These are phyloP conservation scores for Diabrotica virgifera DNA, from an alignment of 1,140 invertebrate genomes.

Conservation along the genomic window DNA sequence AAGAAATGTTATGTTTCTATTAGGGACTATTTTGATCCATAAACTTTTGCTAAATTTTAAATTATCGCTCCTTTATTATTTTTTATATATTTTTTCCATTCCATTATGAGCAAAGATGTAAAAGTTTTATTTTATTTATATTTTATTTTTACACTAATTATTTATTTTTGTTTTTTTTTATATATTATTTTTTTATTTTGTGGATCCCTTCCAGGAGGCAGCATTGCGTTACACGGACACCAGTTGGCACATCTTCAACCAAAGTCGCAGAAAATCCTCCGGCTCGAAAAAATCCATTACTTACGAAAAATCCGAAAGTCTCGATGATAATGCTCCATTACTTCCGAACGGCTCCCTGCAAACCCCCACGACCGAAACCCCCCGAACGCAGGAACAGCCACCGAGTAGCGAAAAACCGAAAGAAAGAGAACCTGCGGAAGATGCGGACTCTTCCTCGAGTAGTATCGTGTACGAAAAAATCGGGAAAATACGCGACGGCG, in stretches of 20 bases:
- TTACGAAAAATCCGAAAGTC: conserved; percentile 10
- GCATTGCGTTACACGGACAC: conserved; percentile 57
- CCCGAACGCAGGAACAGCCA: not conserved
- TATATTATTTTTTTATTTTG: not conserved
- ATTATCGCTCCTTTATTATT: too few relatives aligned
- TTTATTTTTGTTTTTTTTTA: not conserved
- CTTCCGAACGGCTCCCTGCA: not conserved
- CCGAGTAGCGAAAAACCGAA: conserved; percentile 12
- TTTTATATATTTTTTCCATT: too few relatives aligned
- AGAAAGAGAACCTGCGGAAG: conserved; percentile 10
- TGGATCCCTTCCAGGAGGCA: conserved; percentile 50
- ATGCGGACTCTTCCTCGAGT: conserved; percentile 14
- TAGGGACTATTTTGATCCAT: too few relatives aligned
- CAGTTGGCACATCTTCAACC: conserved; percentile 59
- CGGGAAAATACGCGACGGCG: not conserved
- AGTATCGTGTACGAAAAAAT: conserved; percentile 18
- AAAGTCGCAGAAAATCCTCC: conserved; percentile 48
- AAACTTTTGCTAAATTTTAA: too few relatives aligned
- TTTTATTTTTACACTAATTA: not conserved
- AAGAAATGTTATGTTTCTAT: too few relatives aligned
- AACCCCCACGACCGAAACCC: conserved; percentile 11
- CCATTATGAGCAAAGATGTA: too few relatives aligned
- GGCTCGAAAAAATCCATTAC: conserved; percentile 31
- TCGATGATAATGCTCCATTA: not conserved
- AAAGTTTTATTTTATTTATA: too few relatives aligned